phyloP scores from a whole-genome alignment of 2,888 invertebrate genomes.

The Phlogophora meticulosa region DNA sequence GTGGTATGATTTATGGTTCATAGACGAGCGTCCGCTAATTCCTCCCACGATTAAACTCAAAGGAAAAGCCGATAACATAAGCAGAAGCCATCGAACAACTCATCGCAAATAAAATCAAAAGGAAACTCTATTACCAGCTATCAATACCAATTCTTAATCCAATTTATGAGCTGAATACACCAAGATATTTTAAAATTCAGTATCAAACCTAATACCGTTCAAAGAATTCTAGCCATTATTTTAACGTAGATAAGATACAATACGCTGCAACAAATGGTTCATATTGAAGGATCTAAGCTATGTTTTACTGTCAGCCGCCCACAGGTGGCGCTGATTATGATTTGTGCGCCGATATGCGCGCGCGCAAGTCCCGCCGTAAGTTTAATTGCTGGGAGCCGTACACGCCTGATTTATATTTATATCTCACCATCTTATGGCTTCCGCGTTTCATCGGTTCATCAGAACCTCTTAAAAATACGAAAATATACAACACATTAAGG shows the following conservation, averaged over 20 bases:
- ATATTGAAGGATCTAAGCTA: constrained; percentile 65
- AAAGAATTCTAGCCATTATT: constrained; percentile 42
- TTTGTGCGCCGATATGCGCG: constrained; percentile 74
- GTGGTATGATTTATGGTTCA: constrained; percentile 8
- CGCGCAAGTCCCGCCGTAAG: constrained; percentile 64
- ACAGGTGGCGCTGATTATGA: constrained; percentile 81
- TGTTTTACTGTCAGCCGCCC: constrained; percentile 72
- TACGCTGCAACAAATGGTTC: constrained; percentile 34
- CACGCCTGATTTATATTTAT: constrained; percentile 66
- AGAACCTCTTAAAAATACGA: constrained; percentile 38
- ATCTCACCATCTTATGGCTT: constrained; percentile 62
- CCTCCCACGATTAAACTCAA: constrained; percentile 32
- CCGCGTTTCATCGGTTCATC: constrained; percentile 62
- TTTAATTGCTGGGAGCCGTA: constrained; percentile 67
- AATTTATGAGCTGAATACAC: constrained; percentile 59
- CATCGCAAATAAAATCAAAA: constrained; percentile 53
- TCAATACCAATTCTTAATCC: constrained; percentile 61
- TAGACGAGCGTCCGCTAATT: constrained; percentile 13
- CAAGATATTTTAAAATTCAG: constrained; percentile 53
- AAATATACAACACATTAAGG: constrained; percentile 34
- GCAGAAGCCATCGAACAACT: constrained; percentile 37
- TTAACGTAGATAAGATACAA: constrained; percentile 43
- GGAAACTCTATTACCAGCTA: constrained; percentile 61
- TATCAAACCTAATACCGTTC: constrained; percentile 11
- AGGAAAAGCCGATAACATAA: constrained; percentile 37